Percentiles rank a stretch among this genome's conserved stretches.
Evolutionary conservation across 2,888 invertebrate species (phyloP).

Genomic region (Cremastobaeus sp.): DNA sequence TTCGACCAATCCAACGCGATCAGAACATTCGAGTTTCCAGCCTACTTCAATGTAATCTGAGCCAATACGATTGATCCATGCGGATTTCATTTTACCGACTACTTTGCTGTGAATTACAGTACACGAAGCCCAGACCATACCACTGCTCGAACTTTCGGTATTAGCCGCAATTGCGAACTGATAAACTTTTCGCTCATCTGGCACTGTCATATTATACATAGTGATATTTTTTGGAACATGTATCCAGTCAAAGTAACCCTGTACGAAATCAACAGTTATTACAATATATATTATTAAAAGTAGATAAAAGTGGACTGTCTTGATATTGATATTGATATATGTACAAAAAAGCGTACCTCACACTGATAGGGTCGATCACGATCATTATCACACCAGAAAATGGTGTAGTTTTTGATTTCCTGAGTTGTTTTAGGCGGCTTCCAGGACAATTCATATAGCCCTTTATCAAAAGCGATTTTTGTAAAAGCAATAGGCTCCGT

Average conservation of each 20-base stretch:
- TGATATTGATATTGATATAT: not conserved
- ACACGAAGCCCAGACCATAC: slow-evolving; percentile 91
- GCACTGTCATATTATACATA: slow-evolving; percentile 81
- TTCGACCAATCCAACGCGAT: slow-evolving; percentile 84
- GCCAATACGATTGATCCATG: slow-evolving; percentile 79
- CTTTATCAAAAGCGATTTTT: slow-evolving; percentile 86
- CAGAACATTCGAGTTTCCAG: slow-evolving; percentile 89
- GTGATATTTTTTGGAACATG: slow-evolving; percentile 79
- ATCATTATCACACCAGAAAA: slow-evolving; percentile 87
- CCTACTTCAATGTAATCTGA: slow-evolving; percentile 82
- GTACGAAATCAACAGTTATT: slow-evolving; percentile 20
- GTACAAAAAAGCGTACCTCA: slow-evolving; percentile 66
- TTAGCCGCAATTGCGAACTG: slow-evolving; percentile 92
- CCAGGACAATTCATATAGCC: slow-evolving; percentile 88
- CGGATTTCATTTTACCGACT: slow-evolving; percentile 81
- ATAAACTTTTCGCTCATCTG: slow-evolving; percentile 81
- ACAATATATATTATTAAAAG: not conserved
- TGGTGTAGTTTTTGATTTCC: slow-evolving; percentile 85
- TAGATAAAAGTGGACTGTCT: not conserved
- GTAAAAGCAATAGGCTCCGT: slow-evolving; percentile 82
- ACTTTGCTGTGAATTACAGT: slow-evolving; percentile 80
- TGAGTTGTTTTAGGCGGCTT: slow-evolving; percentile 79
- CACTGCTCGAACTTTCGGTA: slow-evolving; percentile 84
- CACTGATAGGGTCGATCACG: slow-evolving; percentile 82
- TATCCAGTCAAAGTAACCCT: slow-evolving; percentile 83